Evolutionary conservation across 2,797 vertebrate species (phyloP), one percentile per base, ranked within the genome.

Genomic region (Rhynchotus rufescens): DNA sequence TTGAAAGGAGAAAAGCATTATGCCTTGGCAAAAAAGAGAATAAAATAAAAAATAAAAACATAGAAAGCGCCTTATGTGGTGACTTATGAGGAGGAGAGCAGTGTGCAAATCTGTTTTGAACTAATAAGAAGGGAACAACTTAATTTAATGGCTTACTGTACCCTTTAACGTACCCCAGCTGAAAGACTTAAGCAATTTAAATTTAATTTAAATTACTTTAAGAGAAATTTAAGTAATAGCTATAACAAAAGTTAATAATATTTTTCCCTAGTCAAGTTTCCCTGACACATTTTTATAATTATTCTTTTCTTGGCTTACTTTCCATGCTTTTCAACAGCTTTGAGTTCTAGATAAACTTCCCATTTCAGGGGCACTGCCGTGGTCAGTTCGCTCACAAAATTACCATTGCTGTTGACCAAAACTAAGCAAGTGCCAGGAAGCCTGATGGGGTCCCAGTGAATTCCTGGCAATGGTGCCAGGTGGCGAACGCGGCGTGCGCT

Each of bases 391-490:
- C 49, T 90, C 84, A 44, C 28, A 86, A 86, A 40, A 84, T 91
- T 77, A 89, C 75, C 38, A 2, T 19, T 90, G 38, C 73, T 84
- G 80, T 88, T 92, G 89, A 80, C 78, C 61, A 45, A 80, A 92
- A 71, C 92, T 88, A 85, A 89, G 65, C 32, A 80, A 95, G 88
- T 61, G 54, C 42, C 88, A 20, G 28, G 74, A 84, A 71, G 47
- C 56, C 56, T 71, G 52, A 23, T 87, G n/a, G 13, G 44, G 83
- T 92, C 89, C 71, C 59, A 76, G 3, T 79, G 82, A 88, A 62
- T 92, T 92, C 75, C 36, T 89, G 73, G 84, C 84, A 93, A 83
- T 93, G 34, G n/a, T 82, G 82, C 68, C 45, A 88, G 67, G 47
- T 30, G 84, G 59, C 80, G 69, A 84, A 44, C 38, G 68, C 80